Base-by-base conservation (phyloP, 2,888 invertebrate genomes). In the Eilema depressum region DNA sequence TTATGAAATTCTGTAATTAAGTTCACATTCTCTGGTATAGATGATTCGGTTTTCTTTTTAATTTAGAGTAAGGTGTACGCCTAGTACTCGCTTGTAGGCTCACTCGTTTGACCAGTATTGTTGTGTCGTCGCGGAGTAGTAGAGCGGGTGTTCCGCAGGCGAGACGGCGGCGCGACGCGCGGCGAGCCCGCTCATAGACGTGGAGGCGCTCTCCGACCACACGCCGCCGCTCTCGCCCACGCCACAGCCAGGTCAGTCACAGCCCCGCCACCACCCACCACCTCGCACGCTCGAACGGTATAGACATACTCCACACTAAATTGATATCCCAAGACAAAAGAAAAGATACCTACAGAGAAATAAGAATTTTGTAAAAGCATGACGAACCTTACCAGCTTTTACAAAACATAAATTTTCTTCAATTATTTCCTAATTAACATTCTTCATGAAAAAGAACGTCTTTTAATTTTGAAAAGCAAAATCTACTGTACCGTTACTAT, bases 161-260 rank as follows among this genome's bases (percentile, higher is more conserved):
- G 96, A 96, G 95, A 96, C 96, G 94, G 96, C 96, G 89, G 89
- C 95, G 93, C 91, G 96, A 91, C 92, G 96, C 93, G 91, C 95
- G 95, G 87, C 96, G 94, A 96, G 96, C 93, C 96, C 97, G 87
- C 96, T 96, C 92, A 96, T 96, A 88, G 96, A 96, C 93, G 96
- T 96, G 89, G 96, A 96, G 92, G 96, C 96, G 85, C 96, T 96
- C 82, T 96, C 96, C 80, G 96, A 96, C 88, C 95, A 96, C 86
- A 96, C 96, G 86, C 92, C 93, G 83, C 95, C 95, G 87, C 95
- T 96, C 86, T 91, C 92, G 84, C 95, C 83, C 88, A 81, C 85
- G 87, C 89, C 88, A 86, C 85, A 86, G 86, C 75, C 96, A 96
- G 96, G 96, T 96, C 96, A 96, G 96, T 96, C 63, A 65, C 61